Base-by-base conservation (phyloP, 2,113 vertebrate genomes). In the Salvator merianae region DNA sequence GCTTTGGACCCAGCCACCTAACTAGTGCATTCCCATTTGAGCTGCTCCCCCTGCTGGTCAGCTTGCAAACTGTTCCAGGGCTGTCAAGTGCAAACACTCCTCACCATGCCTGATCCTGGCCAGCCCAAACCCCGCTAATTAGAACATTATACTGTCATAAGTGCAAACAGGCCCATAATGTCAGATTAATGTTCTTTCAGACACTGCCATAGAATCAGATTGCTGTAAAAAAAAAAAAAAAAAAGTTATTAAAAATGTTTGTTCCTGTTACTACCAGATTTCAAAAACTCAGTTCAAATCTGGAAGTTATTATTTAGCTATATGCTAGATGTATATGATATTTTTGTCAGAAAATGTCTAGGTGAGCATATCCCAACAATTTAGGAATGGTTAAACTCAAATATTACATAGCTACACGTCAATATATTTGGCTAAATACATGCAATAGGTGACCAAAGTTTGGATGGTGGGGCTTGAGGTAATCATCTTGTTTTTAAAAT, bases 141-240 rank as follows among this genome's bases (percentile, higher is more conserved):
- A n/a, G n/a, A n/a, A n/a, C n/a, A n/a, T n/a, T n/a, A n/a, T n/a
- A n/a, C n/a, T n/a, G n/a, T n/a, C n/a, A n/a, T n/a, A n/a, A n/a
- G n/a, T n/a, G n/a, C n/a, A n/a, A n/a, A n/a, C n/a, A n/a, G n/a
- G n/a, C n/a, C n/a, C n/a, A n/a, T n/a, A n/a, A n/a, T n/a, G n/a
- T n/a, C n/a, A n/a, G n/a, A n/a, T n/a, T n/a, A n/a, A n/a, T n/a
- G n/a, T n/a, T n/a, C n/a, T n/a, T n/a, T n/a, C 30, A n/a, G 30
- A 66, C 8, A 69, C 16, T 69, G 68, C 13, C 14, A 69, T 34
- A 6, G 16, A 7, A 34, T 69, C 68, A 69, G 68, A 7, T 34
- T 69, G 16, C 68, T 69, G 68, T 16, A 77, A 34, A 40, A 59
- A 77, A 89, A 72, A n/a, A 72, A 69, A 82, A n/a, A n/a, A n/a